Evolutionary conservation across 2,888 invertebrate species (phyloP).

Genomic region (Caenorhabditis uteleia): DNA sequence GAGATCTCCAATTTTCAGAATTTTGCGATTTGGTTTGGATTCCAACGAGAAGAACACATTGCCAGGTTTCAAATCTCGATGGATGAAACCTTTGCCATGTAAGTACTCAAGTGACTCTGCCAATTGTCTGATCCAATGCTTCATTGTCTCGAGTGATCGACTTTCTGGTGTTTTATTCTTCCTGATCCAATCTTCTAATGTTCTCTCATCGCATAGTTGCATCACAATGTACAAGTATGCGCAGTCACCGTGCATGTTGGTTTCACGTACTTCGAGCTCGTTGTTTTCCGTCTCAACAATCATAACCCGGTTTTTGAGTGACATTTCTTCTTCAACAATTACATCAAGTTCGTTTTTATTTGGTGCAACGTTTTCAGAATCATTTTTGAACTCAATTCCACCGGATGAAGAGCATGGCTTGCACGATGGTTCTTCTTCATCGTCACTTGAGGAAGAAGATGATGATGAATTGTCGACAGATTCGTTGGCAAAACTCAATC

Average conservation of each 20-base stretch:
- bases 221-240: conserved; percentile 40
- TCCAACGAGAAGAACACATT: conserved; percentile 92
- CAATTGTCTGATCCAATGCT: conserved; percentile 81
- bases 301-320: conserved; percentile 16
- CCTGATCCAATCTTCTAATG: conserved; percentile 86
- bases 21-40: conserved; percentile 73
- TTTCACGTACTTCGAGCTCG: conserved; percentile 24
- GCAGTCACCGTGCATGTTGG: conserved; percentile 11
- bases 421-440: neutral
- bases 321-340: conserved; percentile 9
- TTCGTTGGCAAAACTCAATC: neutral
- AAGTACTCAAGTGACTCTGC: conserved; percentile 94
- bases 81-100: conserved; percentile 88
- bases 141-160: conserved; percentile 25
- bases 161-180: conserved; percentile 39
- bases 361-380: too few relatives aligned
- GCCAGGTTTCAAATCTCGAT: conserved; percentile 77
- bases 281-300: conserved; percentile 27
- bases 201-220: conserved; percentile 70
- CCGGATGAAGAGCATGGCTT: conserved; percentile 11
- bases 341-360: conserved; percentile 6
- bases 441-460: conserved; percentile 2
- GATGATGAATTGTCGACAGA: conserved; percentile 6
- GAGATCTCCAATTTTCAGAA: conserved; percentile 94
- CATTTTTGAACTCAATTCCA: conserved; percentile 21